Evolutionary conservation across 2,888 invertebrate genomes (phyloP).

Genomic region (Caenorhabditis sp.): DNA sequence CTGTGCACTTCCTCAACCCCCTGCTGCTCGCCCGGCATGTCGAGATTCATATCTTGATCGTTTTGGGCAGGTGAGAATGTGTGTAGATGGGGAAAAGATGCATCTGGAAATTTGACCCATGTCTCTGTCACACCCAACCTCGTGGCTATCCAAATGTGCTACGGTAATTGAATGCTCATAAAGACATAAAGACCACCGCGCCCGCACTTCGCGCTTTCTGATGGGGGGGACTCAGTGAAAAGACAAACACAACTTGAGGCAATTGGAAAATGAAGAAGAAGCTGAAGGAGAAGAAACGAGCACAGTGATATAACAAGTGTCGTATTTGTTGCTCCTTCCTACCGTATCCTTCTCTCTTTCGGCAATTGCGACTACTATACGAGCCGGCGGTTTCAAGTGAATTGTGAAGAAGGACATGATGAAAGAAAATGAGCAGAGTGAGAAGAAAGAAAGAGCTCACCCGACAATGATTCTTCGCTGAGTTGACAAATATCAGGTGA

Average conservation of each 20-base stretch:
- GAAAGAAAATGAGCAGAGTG: slow-evolving; percentile 40
- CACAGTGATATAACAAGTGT: slow-evolving; percentile 66
- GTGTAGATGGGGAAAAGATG: slow-evolving; percentile 18
- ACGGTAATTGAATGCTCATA: slow-evolving; percentile 65
- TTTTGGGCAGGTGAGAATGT: slow-evolving; percentile 48
- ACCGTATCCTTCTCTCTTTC: slow-evolving; percentile 66
- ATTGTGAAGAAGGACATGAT: slow-evolving; percentile 17
- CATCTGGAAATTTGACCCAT: slow-evolving; percentile 54
- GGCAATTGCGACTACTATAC: slow-evolving; percentile 63
- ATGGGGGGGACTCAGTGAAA: slow-evolving; percentile 43
- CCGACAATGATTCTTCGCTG: slow-evolving; percentile 40
- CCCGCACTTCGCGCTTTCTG: slow-evolving; percentile 46
- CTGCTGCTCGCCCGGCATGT: slow-evolving; percentile 13
- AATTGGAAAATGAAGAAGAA: slow-evolving; percentile 39
- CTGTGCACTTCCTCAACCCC: slow-evolving; percentile 13
- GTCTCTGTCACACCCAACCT: slow-evolving; percentile 1
- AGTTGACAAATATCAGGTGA: slow-evolving; percentile 58
- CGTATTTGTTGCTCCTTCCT: slow-evolving; percentile 62
- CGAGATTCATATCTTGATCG: slow-evolving; percentile 53
- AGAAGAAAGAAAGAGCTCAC: neutral
- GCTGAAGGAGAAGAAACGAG: slow-evolving; percentile 26
- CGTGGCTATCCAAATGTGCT: slow-evolving; percentile 48
- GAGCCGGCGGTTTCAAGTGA: slow-evolving; percentile 62
- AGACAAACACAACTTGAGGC: slow-evolving; percentile 63
- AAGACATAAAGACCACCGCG: slow-evolving; percentile 41